Percentiles rank a stretch among this genome's conserved stretches.
phyloP scores from a whole-genome alignment of 2,797 vertebrate species.

The Trichosurus vulpecula region DNA sequence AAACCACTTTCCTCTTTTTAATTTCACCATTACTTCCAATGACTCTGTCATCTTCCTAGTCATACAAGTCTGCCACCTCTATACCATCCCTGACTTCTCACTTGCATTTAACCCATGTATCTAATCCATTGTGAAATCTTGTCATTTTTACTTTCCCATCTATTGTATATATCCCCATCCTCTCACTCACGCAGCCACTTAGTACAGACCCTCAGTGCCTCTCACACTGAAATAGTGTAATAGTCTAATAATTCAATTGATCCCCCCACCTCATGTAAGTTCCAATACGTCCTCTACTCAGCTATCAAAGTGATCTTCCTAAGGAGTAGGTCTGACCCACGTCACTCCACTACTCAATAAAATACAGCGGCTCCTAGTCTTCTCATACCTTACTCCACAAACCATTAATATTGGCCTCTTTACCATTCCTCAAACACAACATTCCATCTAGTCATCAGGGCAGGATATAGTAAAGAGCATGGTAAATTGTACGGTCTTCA shows the following conservation, averaged over 20 bases:
- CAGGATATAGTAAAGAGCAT: background rate
- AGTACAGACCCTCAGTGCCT: background rate
- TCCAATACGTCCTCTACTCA: background rate
- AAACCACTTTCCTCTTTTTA: background rate
- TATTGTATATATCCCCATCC: background rate
- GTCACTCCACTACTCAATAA: background rate
- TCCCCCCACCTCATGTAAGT: background rate
- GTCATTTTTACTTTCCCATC: background rate
- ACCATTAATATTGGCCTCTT: background rate
- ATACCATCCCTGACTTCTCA: background rate
- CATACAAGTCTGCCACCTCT: background rate
- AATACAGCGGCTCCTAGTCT: background rate
- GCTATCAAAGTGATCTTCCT: background rate
- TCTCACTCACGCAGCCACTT: background rate
- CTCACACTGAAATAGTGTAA: background rate
- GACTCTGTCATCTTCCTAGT: background rate
- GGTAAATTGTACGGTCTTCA: background rate
- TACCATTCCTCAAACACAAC: background rate
- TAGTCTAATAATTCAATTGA: background rate
- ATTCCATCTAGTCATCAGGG: background rate
- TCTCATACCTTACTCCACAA: background rate
- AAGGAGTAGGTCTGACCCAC: background rate
- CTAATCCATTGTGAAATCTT: background rate
- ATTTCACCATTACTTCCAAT: background rate
- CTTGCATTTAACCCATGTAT: background rate